These are phyloP conservation scores for Hoplostethus mediterraneus DNA, from an alignment of 2,797 vertebrate genomes.

Conservation along the genomic window DNA sequence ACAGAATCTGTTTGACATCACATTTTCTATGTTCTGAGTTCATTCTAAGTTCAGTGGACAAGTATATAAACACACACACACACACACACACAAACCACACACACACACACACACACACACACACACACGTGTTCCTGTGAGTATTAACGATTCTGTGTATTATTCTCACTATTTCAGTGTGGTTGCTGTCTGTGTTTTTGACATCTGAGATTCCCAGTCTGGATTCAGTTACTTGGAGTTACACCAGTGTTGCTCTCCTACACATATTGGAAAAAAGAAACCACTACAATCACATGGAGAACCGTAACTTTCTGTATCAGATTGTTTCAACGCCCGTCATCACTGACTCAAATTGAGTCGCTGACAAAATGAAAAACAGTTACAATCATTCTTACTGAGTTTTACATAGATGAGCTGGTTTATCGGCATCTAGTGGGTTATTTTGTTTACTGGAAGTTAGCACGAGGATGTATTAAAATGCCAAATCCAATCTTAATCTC, in stretches of 20 bases:
- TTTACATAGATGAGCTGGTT: constrained; percentile 2
- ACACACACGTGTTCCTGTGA: not conserved
- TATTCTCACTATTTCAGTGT: constrained; percentile 14
- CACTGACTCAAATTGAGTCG: constrained; percentile 3
- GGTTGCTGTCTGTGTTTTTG: constrained; percentile 21
- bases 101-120: too few species aligned
- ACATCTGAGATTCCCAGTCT: constrained; percentile 34
- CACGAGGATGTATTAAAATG: constrained; percentile 38
- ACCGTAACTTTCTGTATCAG: constrained; percentile 9
- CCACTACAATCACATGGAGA: not conserved
- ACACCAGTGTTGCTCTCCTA: constrained; percentile 14
- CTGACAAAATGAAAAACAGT: constrained; percentile 21
- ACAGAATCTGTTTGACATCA: constrained; percentile 48
- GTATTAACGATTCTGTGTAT: not conserved
- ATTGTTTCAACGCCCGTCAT: constrained; percentile 6
- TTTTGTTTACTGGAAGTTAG: constrained; percentile 39
- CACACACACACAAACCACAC: too few species aligned
- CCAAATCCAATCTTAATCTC: constrained; percentile 27
- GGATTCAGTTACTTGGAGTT: constrained; percentile 31
- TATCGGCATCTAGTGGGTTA: too few species aligned
- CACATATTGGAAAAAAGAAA: constrained; percentile 28
- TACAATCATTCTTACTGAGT: not conserved
- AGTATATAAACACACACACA: not conserved
- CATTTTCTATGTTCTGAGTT: constrained; percentile 60
- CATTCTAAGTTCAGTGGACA: constrained; percentile 66